Evolutionary conservation across 2,888 invertebrate genomes (phyloP).

Genomic region (Alsophila aescularia): DNA sequence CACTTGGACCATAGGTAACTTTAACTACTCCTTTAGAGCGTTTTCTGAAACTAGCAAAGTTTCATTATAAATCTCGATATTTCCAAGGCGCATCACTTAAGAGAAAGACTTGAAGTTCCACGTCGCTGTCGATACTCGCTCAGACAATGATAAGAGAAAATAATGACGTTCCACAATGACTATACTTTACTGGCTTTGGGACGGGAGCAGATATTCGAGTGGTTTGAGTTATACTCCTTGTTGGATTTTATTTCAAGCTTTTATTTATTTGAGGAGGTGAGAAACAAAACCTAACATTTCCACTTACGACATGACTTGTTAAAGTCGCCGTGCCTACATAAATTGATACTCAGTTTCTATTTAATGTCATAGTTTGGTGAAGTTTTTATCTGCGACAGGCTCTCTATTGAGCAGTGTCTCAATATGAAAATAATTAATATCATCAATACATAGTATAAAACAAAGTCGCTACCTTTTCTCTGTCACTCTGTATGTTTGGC

Average conservation of each 20-base stretch:
- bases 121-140: conserved; percentile 52
- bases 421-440: no score
- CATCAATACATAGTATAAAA: no score
- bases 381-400: no score
- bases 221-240: neutral
- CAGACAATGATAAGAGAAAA: conserved; percentile 75
- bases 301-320: no score
- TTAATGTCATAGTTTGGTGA: no score
- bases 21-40: neutral
- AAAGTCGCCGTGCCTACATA: no score
- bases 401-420: no score
- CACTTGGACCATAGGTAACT: neutral
- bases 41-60: neutral
- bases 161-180: conserved; percentile 67
- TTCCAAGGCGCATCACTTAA: conserved; percentile 42
- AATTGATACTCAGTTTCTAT: no score
- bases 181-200: conserved; percentile 39
- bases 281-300: no score
- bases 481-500: no score
- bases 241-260: neutral
- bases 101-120: conserved; percentile 46
- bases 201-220: neutral
- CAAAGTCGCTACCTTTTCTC: no score
- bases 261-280: no score
- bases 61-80: conserved; percentile 6